Conservation (phyloP, 2,888 invertebrate genomes). For the Hirtodrosophila histrioides region DNA sequence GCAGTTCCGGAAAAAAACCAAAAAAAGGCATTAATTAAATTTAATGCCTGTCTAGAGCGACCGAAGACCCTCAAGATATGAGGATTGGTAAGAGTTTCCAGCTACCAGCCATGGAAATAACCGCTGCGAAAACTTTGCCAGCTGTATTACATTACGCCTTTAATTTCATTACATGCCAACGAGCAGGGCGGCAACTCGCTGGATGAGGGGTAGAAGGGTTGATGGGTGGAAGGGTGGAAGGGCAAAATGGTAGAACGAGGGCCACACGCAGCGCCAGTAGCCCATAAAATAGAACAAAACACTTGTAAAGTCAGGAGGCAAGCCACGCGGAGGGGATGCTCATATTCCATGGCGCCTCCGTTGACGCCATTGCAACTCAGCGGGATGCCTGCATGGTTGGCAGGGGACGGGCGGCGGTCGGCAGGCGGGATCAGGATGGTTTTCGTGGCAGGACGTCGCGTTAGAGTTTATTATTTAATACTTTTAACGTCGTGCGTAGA, state of each 20-base stretch:
- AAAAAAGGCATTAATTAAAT: conserved; percentile 59
- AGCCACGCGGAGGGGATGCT: conserved; percentile 28
- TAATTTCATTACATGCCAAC: conserved; percentile 70
- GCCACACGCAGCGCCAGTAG: conserved; percentile 53
- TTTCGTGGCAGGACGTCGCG: conserved; percentile 55
- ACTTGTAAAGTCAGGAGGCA: conserved; percentile 63
- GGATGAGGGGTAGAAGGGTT: neutral
- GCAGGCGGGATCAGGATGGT: conserved; percentile 39
- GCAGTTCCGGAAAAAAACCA: conserved; percentile 3
- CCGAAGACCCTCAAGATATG: conserved; percentile 26
- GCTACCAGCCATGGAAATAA: conserved; percentile 63
- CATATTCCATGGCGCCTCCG: conserved; percentile 63
- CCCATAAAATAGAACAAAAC: conserved; percentile 73
- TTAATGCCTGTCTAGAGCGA: conserved; percentile 59
- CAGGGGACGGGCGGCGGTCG: conserved; percentile 1
- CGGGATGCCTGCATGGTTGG: conserved; percentile 27
- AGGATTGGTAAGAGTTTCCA: conserved; percentile 15
- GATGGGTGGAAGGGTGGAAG: conserved; percentile 12
- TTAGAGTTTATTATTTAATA: conserved; percentile 76
- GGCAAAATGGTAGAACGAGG: neutral
- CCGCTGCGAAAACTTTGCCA: conserved; percentile 71
- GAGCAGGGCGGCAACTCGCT: conserved; percentile 34
- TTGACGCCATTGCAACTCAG: conserved; percentile 57
- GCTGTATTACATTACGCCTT: conserved; percentile 77
- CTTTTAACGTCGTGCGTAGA: conserved; percentile 73